Conservation (phyloP, 1,140 invertebrate genomes). For the Drusus annulatus region DNA sequence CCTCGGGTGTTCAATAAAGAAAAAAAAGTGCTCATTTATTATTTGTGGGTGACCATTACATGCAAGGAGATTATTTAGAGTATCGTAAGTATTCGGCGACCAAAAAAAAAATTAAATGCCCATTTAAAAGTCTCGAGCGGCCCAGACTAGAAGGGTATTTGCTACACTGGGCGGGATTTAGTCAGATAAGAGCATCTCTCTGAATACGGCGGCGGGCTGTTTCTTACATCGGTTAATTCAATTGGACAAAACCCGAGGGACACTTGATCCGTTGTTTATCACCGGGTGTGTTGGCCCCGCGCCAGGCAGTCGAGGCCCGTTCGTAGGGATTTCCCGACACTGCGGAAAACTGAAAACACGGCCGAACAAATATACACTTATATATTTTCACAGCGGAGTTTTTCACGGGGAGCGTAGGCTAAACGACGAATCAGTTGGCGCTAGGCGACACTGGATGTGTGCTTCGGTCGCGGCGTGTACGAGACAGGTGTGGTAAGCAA, state of each 20-base stretch:
- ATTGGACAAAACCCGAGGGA: constrained; percentile 31
- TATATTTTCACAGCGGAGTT: background rate
- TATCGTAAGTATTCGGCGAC: too few relatives aligned
- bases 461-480: constrained; percentile 11
- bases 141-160: background rate
- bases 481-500: constrained; percentile 26
- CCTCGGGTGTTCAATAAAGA: too few relatives aligned
- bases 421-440: constrained; percentile 24
- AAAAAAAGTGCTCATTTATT: too few relatives aligned
- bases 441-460: constrained; percentile 4
- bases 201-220: background rate
- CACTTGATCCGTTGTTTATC: constrained; percentile 52
- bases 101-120: too few relatives aligned
- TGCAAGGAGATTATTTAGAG: too few relatives aligned
- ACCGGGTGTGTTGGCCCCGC: constrained; percentile 23
- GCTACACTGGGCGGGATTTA: background rate
- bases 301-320: background rate
- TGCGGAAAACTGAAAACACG: constrained; percentile 30
- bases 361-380: background rate
- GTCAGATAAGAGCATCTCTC: background rate
- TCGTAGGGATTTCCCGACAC: constrained; percentile 29
- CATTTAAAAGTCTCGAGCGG: background rate
- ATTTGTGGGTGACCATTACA: too few relatives aligned
- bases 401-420: constrained; percentile 2
- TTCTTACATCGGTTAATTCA: constrained; percentile 14